phyloP scores from a whole-genome alignment of 2,113 vertebrate genomes.

The Carassius auratus region DNA sequence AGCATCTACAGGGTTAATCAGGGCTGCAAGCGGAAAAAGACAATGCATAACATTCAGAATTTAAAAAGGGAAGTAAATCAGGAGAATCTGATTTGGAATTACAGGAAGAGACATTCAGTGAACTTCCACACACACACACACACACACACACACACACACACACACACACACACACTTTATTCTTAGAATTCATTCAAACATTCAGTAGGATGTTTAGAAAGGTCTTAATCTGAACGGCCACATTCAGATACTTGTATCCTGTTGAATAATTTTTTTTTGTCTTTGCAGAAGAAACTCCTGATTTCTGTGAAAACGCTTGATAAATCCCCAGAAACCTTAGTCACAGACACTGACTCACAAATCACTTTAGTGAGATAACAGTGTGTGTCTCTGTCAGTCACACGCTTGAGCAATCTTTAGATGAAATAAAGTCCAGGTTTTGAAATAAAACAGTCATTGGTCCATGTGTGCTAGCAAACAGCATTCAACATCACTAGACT shows the following conservation, averaged over 20 bases:
- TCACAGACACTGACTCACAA: neutral
- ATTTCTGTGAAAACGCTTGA: neutral
- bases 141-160: too few species aligned
- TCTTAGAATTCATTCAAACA: too few species aligned
- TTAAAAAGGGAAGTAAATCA: neutral
- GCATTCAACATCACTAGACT: neutral
- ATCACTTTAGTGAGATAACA: neutral
- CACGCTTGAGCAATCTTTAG: neutral
- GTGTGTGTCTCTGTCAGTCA: neutral
- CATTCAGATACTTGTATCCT: neutral
- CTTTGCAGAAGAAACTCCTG: neutral
- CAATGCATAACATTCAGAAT: neutral
- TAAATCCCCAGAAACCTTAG: conserved; percentile 1
- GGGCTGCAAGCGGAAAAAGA: neutral
- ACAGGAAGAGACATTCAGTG: neutral
- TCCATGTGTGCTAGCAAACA: too few species aligned
- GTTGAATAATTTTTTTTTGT: neutral
- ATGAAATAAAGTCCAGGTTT: neutral
- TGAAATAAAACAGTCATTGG: neutral
- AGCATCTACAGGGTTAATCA: neutral
- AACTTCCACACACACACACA: too few species aligned
- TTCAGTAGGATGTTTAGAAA: too few species aligned
- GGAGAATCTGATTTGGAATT: neutral
- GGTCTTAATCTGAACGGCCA: neutral
- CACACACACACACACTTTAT: too few species aligned